These are phyloP conservation scores for Meles meles DNA, from an alignment of 2,113 vertebrate genomes.

Conservation along the genomic window DNA sequence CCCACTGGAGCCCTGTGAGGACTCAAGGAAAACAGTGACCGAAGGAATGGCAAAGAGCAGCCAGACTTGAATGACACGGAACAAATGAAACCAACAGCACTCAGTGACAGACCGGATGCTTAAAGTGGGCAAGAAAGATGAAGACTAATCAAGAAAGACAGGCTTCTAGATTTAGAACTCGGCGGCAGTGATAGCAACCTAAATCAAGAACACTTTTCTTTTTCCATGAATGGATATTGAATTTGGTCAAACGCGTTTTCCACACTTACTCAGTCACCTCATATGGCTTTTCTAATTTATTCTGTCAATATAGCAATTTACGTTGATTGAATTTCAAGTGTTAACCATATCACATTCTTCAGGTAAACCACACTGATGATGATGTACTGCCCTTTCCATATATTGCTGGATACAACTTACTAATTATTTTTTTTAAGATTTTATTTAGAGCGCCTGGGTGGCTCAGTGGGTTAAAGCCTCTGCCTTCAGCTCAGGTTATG, in stretches of 20 bases:
- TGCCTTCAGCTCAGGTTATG: no score
- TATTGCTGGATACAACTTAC: not conserved
- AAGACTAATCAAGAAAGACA: not conserved
- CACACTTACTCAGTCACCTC: not conserved
- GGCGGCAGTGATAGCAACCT: not conserved
- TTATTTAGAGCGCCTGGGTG: no score
- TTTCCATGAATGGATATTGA: not conserved
- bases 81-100: not conserved
- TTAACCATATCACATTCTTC: not conserved
- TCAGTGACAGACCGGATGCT: not conserved
- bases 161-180: not conserved
- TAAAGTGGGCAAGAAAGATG: not conserved
- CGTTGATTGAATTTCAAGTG: not conserved
- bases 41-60: not conserved
- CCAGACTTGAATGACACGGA: not conserved
- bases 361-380: not conserved
- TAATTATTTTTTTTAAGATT: not conserved
- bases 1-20: not conserved
- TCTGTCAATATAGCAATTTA: not conserved
- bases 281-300: not conserved
- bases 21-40: not conserved
- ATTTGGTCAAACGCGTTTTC: not conserved
- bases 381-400: not conserved
- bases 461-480: no score
- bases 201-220: not conserved